phyloP scores from a whole-genome alignment of 1,140 invertebrate species.

The Kradibia gibbosae region DNA sequence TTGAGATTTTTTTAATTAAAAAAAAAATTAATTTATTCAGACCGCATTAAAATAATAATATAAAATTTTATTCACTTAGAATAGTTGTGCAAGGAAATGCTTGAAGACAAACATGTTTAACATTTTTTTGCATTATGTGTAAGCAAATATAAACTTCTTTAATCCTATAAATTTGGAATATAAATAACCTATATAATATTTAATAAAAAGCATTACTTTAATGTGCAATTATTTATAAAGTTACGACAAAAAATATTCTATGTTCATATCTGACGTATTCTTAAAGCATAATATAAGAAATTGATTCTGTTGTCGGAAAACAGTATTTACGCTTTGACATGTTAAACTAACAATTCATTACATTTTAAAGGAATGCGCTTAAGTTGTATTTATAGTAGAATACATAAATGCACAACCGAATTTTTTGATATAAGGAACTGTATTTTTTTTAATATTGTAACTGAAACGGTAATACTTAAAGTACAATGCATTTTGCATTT shows the following conservation, averaged over 20 bases:
- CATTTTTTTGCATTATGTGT: not conserved
- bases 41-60: not conserved
- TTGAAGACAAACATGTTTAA: not conserved
- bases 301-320: too few relatives aligned
- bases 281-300: too few relatives aligned
- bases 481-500: not conserved
- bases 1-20: not conserved
- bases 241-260: too few relatives aligned
- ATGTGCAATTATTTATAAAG: too few relatives aligned
- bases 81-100: not conserved
- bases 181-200: too few relatives aligned
- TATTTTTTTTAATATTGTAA: not conserved
- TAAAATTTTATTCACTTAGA: not conserved
- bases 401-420: not conserved
- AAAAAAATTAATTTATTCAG: not conserved
- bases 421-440: constrained; percentile 10
- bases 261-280: too few relatives aligned
- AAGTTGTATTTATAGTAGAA: not conserved
- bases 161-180: too few relatives aligned
- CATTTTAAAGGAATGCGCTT: not conserved
- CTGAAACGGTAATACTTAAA: not conserved
- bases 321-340: too few relatives aligned
- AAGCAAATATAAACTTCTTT: not conserved
- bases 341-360: not conserved
- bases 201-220: too few relatives aligned